Base-by-base conservation (phyloP, 2,797 vertebrate genomes). In the Clarias fuscus region DNA sequence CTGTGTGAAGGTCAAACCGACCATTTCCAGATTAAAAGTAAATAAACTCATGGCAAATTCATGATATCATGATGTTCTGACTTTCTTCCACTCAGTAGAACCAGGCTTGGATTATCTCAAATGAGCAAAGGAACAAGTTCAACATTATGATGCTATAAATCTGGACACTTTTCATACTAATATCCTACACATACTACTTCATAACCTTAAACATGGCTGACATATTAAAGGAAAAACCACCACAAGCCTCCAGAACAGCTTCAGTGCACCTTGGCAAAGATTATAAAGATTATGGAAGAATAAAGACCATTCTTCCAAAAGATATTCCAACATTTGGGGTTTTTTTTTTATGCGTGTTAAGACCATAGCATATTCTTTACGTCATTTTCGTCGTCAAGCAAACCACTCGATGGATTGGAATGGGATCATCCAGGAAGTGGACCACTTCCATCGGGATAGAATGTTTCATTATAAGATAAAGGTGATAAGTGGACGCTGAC, bases 201-300 rank as follows among this genome's bases (percentile, higher is more conserved):
- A 64, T 40, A n/a, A 64, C 59, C 8, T 59, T 37, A 33, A 64
- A 43, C 33, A 62, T 4, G 11, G 20, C 59, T 64, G 77, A 64
- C 77, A 80, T n/a, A 64, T 80, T 80, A 80, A 80, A 64, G 77
- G 59, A 64, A 64, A 80, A 77, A 59, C 0, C 53, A 77, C 30
- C 17, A 3, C 33, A 37, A 70, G 13, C 30, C n/a, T 17, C 48
- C 56, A n/a, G 17, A 20, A 13, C 8, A 37, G 76, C 48, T 53
- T 53, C 48, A 53, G 48, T 53, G 48, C 48, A 53, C 48, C 48
- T 53, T 53, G 48, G 48, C 48, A 53, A 53, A 53, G 48, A 53
- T 11, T 48, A 11, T 11, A 48, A 48, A 48, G 10, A 48, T 37
- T 37, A 75, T 18, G 6, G n/a, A 75, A 27, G 8, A 22, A 61